Base-by-base conservation (phyloP, 1,140 invertebrate genomes). In the Drosophila parabipectinata region DNA sequence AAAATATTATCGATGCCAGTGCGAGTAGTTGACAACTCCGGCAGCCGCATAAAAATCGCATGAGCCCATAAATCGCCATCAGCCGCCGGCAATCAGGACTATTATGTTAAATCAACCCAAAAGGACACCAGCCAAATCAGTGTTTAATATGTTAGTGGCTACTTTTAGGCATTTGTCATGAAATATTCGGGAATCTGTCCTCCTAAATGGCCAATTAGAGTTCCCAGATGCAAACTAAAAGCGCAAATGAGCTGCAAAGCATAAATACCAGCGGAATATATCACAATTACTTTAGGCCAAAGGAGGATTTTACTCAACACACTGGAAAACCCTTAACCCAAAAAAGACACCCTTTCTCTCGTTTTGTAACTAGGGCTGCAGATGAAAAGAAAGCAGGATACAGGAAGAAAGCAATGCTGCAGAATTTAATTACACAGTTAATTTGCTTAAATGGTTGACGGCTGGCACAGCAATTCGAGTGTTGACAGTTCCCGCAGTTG, bases 1-100 rank as follows among this genome's bases (percentile, higher is more conserved):
- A 88, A 87, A 87, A 88, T 88, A 87, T 79, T 87, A 87, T 87
- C 82, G 83, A 88, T 82, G 14, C 9, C 6, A 73, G 53, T 62
- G 73, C 59, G 52, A 69, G 77, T 77, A 58, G 62, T 76, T 60
- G 72, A 56, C 53, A 58, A 28, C 61, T 37, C 62, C 68, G 53
- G 61, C 14, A n/a, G 39, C 28, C 47, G 48, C 78, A 82, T 82
- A 82, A 82, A 82, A 82, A 76, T 57, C 28, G 52, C 75, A 64
- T 60, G 72, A 84, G 62, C 57, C 77, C 72, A 87, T 87, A 87
- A 87, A 87, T 87, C 66, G 82, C 60, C 83, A 78, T 72, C 71
- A 73, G 63, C 34, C 59, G 72, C 61, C 34, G 59, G 60, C 69
- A 62, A 81, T 75, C 71, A 66, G 50, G 69, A 69, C 74, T 78